Evolutionary conservation across 2,113 vertebrate species (phyloP), one percentile per base, ranked within the genome.

Genomic region (Paramormyrops kingsleyae): DNA sequence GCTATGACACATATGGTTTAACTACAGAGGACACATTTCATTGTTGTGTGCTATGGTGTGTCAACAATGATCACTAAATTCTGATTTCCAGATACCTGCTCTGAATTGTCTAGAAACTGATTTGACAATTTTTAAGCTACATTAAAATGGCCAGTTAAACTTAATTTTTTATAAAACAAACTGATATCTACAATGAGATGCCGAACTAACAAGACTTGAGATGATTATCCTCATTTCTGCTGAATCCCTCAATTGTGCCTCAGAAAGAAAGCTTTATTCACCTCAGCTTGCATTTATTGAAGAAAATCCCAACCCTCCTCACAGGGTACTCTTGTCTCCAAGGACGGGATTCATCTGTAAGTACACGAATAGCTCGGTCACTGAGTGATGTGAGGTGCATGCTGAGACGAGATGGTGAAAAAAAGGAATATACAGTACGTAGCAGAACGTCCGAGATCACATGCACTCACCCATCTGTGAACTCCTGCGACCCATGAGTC

Each of bases 401-500:
- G 10, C 83, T n/a, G 42, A 50, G 12, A 27, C 49, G 44, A 85
- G 44, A 85, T 27, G 44, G 47, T 12, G 47, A 50, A 52, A 1
- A 5, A 50, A 17, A 31, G 24, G 3, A 52, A 50, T 87, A 5
- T n/a, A n/a, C n/a, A n/a, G n/a, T n/a, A n/a, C n/a, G n/a, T n/a
- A n/a, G n/a, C n/a, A n/a, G n/a, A n/a, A n/a, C n/a, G n/a, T n/a
- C n/a, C n/a, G n/a, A n/a, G n/a, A n/a, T n/a, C n/a, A n/a, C n/a
- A n/a, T n/a, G n/a, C n/a, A n/a, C 35, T 89, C 83, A 95, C 94
- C 95, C 53, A 91, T 35, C 31, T 94, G 93, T 50, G 62, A 89
- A 83, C 93, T 94, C 90, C 96, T 94, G 90, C 95, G 96, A 85
- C 96, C 96, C 96, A 97, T 96, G 77, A 97, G 95, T n/a, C 96